Evolutionary conservation across 2,113 vertebrate genomes (phyloP).

Genomic region (Eurystomus gularis): DNA sequence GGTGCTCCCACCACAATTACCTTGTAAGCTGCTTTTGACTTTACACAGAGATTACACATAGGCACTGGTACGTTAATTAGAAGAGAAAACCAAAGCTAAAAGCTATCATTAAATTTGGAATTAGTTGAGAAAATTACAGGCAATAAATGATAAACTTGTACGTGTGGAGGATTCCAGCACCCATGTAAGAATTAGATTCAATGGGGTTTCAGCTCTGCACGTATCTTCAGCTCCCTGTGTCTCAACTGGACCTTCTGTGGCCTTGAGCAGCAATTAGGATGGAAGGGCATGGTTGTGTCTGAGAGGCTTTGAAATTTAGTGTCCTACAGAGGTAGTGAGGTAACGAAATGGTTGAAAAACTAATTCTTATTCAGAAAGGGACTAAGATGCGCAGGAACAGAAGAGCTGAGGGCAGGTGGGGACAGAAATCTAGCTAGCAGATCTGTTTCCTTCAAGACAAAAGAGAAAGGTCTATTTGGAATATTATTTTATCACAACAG

Average conservation of each 20-base stretch:
- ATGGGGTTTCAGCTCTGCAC: background rate
- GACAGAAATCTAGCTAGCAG: background rate
- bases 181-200: background rate
- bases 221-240: background rate
- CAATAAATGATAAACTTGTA: background rate
- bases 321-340: background rate
- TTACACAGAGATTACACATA: background rate
- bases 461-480: background rate
- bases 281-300: background rate
- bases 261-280: background rate
- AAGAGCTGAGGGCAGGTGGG: background rate
- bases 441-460: background rate
- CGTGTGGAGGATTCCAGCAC: background rate
- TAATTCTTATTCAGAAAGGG: background rate
- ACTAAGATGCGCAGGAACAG: background rate
- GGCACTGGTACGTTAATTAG: background rate
- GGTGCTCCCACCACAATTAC: background rate
- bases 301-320: background rate
- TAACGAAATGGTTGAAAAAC: background rate
- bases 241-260: background rate
- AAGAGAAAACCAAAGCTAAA: constrained; percentile 12
- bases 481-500: background rate
- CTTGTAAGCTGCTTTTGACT: constrained; percentile 10
- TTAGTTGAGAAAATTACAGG: constrained; percentile 25
- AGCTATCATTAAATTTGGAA: constrained; percentile 6